These are phyloP conservation scores for Nasonovia ribisnigri DNA, from an alignment of 2,888 invertebrate species.

Conservation along the genomic window DNA sequence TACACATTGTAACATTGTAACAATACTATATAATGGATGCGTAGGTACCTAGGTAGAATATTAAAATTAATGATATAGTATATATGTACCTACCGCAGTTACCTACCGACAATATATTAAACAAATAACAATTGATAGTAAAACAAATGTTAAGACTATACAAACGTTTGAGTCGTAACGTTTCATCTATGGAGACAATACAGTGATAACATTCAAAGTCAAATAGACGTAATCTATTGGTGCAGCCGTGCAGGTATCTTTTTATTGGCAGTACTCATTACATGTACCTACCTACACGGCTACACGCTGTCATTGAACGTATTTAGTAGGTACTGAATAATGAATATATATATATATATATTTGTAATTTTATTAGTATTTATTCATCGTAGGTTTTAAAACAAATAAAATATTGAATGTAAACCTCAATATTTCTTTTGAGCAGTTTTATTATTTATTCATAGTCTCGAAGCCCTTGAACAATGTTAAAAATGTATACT, in stretches of 20 bases:
- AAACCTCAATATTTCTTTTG: neutral
- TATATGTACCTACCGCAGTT: neutral
- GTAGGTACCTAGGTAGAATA: neutral
- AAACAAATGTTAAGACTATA: constrained; percentile 17
- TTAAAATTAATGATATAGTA: neutral
- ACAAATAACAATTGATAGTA: constrained; percentile 23
- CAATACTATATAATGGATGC: neutral
- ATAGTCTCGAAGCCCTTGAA: neutral
- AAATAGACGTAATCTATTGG: neutral
- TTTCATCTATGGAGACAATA: neutral
- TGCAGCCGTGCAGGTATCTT: neutral
- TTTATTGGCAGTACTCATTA: neutral
- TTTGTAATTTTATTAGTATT: neutral
- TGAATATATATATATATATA: neutral
- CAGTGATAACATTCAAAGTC: neutral
- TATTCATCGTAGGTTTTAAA: constrained; percentile 21
- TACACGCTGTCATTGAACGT: constrained; percentile 16
- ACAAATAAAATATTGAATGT: constrained; percentile 1
- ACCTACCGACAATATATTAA: neutral
- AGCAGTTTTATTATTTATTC: neutral
- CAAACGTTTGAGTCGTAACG: neutral
- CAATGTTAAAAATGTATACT: neutral
- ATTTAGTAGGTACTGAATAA: neutral
- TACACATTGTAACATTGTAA: neutral
- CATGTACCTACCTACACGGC: neutral